Evolutionary conservation across 1,140 invertebrate genomes (phyloP).

Genomic region (Leptonema lineaticorne): DNA sequence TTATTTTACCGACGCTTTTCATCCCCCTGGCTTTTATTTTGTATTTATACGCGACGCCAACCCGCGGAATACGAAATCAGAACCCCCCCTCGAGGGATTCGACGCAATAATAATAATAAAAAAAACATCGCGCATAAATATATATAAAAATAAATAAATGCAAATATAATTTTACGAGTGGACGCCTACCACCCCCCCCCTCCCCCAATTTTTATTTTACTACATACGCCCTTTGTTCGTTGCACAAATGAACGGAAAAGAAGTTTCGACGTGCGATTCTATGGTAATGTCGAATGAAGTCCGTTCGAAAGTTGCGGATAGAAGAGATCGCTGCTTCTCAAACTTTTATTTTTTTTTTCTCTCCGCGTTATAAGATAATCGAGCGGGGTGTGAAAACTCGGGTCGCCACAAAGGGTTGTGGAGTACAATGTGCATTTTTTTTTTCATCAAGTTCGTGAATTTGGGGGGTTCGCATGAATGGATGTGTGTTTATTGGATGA

Average conservation of each 20-base stretch:
- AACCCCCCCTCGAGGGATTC: constrained; percentile 18
- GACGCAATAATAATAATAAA: constrained; percentile 14
- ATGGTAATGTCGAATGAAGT: background rate
- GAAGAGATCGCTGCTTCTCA: background rate
- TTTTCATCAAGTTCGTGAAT: background rate
- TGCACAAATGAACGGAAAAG: constrained; percentile 22
- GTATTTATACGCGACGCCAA: constrained; percentile 15
- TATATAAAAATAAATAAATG: constrained; percentile 29
- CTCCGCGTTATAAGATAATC: background rate
- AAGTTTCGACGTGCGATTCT: background rate
- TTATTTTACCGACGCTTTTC: constrained; percentile 13
- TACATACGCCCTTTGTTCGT: constrained; percentile 26
- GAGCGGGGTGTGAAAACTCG: constrained; percentile 24
- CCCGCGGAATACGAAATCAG: constrained; percentile 23
- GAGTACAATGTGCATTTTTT: background rate
- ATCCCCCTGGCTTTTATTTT: constrained; percentile 10
- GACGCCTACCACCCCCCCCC: constrained; percentile 8
- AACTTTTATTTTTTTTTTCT: constrained; percentile 9
- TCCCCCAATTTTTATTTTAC: no score
- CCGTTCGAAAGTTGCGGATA: background rate
- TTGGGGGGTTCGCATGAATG: background rate
- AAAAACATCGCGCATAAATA: background rate
- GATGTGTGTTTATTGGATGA: constrained; percentile 26
- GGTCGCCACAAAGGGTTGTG: constrained; percentile 2
- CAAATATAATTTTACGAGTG: constrained; percentile 33